Evolutionary conservation across 2,888 invertebrate species (phyloP).

Genomic region (Acleris literana): DNA sequence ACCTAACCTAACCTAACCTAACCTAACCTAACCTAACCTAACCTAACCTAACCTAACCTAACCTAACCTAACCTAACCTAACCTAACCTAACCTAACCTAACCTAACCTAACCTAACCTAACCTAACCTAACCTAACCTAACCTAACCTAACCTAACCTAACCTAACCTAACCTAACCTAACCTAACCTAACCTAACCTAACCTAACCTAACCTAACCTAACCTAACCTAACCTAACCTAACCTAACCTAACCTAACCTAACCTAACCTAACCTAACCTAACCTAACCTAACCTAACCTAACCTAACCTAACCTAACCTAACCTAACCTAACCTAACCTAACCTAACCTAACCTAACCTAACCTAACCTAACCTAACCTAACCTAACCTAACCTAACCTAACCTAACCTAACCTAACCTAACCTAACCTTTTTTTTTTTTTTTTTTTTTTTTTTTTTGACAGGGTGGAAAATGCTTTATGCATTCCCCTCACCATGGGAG

Average conservation of each 20-base stretch:
- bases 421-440: too few relatives aligned
- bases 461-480: too few relatives aligned
- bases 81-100: constrained; percentile 34
- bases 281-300: constrained; percentile 27
- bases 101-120: constrained; percentile 32
- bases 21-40: constrained; percentile 36
- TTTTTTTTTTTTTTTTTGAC: too few relatives aligned
- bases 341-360: constrained; percentile 21
- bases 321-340: constrained; percentile 29
- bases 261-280: constrained; percentile 29
- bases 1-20: constrained; percentile 40
- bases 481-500: too few relatives aligned
- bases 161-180: constrained; percentile 28
- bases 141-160: constrained; percentile 30
- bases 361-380: constrained; percentile 17
- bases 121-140: constrained; percentile 30
- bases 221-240: constrained; percentile 30
- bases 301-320: constrained; percentile 29
- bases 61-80: constrained; percentile 36
- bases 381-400: constrained; percentile 28
- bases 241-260: constrained; percentile 28
- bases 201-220: constrained; percentile 28
- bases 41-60: constrained; percentile 34
- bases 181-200: constrained; percentile 30
- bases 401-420: constrained; percentile 30